Percentiles rank a stretch among this genome's conserved stretches.
Evolutionary conservation across 2,888 invertebrate species (phyloP).

Genomic region (Corbicula japonica): DNA sequence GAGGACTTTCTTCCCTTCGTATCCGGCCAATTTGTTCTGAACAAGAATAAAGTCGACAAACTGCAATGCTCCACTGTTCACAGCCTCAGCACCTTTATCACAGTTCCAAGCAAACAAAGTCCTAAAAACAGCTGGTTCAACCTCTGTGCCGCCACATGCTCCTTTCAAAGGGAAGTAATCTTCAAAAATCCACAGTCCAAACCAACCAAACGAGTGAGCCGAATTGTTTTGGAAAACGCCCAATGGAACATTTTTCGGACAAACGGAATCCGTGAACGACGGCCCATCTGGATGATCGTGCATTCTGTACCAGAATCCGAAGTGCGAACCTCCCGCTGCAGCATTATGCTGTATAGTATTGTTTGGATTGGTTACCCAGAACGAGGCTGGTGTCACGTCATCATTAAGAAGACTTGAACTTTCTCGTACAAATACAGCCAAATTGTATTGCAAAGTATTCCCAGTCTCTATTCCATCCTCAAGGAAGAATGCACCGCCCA

Average conservation of each 20-base stretch:
- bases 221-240: conserved; percentile 78
- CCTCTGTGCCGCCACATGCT: conserved; percentile 53
- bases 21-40: conserved; percentile 80
- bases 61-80: conserved; percentile 80
- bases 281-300: conserved; percentile 81
- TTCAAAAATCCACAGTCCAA: conserved; percentile 83
- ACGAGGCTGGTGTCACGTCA: no score
- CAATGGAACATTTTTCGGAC: conserved; percentile 78
- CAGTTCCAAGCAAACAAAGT: conserved; percentile 81
- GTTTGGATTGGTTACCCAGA: no score
- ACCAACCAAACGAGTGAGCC: no score
- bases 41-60: conserved; percentile 78
- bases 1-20: conserved; percentile 76
- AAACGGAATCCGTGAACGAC: conserved; percentile 74
- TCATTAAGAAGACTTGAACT: no score
- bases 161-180: conserved; percentile 73
- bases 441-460: no score
- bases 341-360: conserved; percentile 81
- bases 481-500: no score
- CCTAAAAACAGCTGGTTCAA: conserved; percentile 66
- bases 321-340: conserved; percentile 84
- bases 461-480: no score
- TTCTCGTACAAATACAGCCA: no score
- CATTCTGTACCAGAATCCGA: conserved; percentile 85
- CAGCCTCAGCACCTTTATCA: conserved; percentile 83